Percentiles rank a stretch among this genome's conserved stretches.
Conservation (phyloP, 2,113 vertebrate genomes). For the Crocuta crocuta region DNA sequence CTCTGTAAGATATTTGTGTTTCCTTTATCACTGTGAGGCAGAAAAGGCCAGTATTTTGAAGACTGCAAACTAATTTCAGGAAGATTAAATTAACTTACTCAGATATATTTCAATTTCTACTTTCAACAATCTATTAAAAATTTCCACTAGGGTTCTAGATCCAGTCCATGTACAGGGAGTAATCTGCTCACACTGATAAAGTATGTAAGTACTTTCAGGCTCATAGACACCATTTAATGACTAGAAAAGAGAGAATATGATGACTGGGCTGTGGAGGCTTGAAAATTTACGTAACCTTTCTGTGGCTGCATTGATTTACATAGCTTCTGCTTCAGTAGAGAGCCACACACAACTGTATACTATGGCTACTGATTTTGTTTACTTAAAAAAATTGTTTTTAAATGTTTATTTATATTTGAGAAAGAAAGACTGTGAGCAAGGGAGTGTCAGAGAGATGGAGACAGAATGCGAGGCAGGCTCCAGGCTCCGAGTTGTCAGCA, state of each 20-base stretch:
- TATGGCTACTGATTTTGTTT: background rate
- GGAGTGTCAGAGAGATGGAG: too few relatives aligned
- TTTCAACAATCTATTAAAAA: slow-evolving; percentile 44
- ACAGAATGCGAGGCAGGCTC: too few relatives aligned
- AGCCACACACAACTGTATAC: background rate
- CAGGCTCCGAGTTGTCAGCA: too few relatives aligned
- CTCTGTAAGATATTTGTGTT: slow-evolving; percentile 12
- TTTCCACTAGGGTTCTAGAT: background rate
- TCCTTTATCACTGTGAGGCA: slow-evolving; percentile 19
- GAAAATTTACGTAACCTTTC: background rate
- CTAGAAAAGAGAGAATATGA: slow-evolving; percentile 16
- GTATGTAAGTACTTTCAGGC: background rate
- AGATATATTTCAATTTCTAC: slow-evolving; percentile 48
- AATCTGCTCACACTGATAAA: slow-evolving; percentile 25
- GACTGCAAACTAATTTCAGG: slow-evolving; percentile 45
- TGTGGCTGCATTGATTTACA: background rate
- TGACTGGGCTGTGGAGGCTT: background rate
- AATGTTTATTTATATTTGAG: too few relatives aligned
- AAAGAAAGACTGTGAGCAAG: too few relatives aligned
- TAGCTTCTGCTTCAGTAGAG: background rate
- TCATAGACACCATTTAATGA: background rate
- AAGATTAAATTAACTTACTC: slow-evolving; percentile 58
- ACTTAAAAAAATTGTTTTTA: too few relatives aligned
- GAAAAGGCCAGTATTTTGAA: slow-evolving; percentile 43
- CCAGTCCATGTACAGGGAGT: background rate